Evolutionary conservation across 2,797 vertebrate genomes (phyloP).

Genomic region (Melanogrammus aeglefinus): DNA sequence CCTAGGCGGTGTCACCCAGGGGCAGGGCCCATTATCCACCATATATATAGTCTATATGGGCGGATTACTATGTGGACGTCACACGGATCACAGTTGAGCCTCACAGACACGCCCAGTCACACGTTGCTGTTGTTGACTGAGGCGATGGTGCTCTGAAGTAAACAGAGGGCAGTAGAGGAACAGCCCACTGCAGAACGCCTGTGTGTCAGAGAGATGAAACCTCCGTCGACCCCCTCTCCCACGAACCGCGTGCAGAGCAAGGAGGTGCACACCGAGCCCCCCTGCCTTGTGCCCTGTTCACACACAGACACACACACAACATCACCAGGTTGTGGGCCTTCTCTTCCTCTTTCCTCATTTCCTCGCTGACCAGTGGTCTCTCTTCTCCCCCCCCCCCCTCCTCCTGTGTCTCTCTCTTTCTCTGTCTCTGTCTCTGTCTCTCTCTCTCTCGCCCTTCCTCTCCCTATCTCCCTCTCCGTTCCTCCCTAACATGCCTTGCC

Average conservation of each 20-base stretch:
- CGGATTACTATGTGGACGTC: neutral
- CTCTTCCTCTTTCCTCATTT: neutral
- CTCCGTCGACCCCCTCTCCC: constrained; percentile 39
- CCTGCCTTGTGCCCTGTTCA: neutral
- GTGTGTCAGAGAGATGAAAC: constrained; percentile 33
- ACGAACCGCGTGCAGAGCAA: neutral
- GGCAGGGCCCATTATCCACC: no score
- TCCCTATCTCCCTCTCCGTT: constrained; percentile 12
- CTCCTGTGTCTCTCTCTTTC: neutral
- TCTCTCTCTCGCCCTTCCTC: constrained; percentile 5
- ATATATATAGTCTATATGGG: no score
- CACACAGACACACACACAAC: neutral
- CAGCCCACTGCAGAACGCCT: constrained; percentile 27
- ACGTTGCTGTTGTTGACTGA: no score
- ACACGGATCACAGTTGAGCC: no score
- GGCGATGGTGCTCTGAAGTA: neutral
- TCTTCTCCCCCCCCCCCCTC: no score
- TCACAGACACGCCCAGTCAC: no score
- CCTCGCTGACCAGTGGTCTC: neutral
- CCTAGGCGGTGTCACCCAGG: neutral
- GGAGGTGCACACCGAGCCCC: neutral
- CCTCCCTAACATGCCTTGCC: neutral
- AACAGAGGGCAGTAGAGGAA: neutral
- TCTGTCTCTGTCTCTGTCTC: neutral
- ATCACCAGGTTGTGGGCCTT: neutral